phyloP scores from a whole-genome alignment of 2,888 invertebrate species.

The Ypsolopha sequella region DNA sequence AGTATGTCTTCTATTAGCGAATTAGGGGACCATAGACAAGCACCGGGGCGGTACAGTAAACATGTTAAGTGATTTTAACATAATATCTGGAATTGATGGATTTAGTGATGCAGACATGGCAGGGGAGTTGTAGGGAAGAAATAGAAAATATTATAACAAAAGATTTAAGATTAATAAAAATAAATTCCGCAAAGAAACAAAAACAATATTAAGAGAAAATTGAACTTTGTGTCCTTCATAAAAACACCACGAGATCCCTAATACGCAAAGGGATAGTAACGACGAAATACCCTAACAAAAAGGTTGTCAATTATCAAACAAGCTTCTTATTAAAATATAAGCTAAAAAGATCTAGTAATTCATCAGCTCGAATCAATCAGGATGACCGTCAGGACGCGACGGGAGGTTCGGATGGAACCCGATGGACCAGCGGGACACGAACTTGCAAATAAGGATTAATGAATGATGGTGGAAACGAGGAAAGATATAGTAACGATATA shows the following conservation, averaged over 20 bases:
- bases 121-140: background rate
- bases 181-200: background rate
- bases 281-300: no score
- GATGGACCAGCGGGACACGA: background rate
- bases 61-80: constrained; percentile 33
- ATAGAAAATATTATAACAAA: background rate
- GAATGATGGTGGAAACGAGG: background rate
- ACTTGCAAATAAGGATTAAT: background rate
- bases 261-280: no score
- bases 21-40: constrained; percentile 39
- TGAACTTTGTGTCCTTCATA: no score
- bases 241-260: no score
- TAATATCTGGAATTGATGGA: constrained; percentile 16
- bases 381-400: background rate
- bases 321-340: no score
- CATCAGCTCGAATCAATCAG: background rate
- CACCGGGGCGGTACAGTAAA: constrained; percentile 10
- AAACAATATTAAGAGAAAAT: background rate
- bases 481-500: no score
- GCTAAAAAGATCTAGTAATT: background rate
- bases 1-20: constrained; percentile 62
- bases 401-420: background rate
- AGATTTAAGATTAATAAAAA: no score
- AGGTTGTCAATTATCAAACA: no score
- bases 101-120: background rate